These are phyloP conservation scores for Solen grandis DNA, from an alignment of 1,140 invertebrate genomes.

Conservation along the genomic window DNA sequence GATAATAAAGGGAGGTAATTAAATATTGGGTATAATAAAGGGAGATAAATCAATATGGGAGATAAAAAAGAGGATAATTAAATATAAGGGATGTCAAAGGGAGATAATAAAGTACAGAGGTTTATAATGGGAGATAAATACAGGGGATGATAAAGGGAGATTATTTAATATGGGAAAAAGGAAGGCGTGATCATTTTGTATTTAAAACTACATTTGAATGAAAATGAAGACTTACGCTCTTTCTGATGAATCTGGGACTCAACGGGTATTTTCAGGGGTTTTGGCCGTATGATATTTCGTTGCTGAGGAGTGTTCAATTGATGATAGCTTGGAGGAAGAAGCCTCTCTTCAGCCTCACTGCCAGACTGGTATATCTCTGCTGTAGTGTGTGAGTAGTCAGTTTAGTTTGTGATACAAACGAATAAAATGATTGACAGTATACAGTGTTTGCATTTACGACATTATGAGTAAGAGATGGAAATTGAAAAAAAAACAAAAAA, in stretches of 20 bases:
- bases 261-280: constrained; percentile 80
- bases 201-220: no score
- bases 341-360: constrained; percentile 49
- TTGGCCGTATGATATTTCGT: constrained; percentile 52
- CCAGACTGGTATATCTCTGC: constrained; percentile 50
- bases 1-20: no score
- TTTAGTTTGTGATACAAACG: background rate
- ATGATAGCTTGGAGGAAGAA: constrained; percentile 49
- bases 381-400: background rate
- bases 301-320: constrained; percentile 38
- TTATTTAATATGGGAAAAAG: no score
- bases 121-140: no score
- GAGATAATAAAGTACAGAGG: no score
- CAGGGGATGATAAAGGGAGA: no score
- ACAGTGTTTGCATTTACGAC: background rate
- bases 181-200: no score
- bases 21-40: no score
- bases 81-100: no score
- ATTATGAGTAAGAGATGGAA: background rate
- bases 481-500: no score
- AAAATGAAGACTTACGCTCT: constrained; percentile 77
- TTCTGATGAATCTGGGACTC: constrained; percentile 75
- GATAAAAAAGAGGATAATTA: no score
- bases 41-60: no score
- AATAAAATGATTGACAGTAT: background rate